Evolutionary conservation across 2,797 vertebrate species (phyloP).

Genomic region (Enteromius paludinosus): DNA sequence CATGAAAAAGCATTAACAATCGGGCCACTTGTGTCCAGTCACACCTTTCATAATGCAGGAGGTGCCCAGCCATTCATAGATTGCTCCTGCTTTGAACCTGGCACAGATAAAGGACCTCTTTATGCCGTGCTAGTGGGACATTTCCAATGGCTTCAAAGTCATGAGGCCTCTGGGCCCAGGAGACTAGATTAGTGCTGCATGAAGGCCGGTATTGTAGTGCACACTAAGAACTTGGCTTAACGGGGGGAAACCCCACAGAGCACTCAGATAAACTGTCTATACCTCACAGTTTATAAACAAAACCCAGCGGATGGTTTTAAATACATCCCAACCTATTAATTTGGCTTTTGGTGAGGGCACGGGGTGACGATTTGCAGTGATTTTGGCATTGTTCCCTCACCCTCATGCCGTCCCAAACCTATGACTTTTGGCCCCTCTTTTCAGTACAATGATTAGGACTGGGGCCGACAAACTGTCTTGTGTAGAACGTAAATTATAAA

Average conservation of each 20-base stretch:
- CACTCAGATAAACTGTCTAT: slow-evolving; percentile 61
- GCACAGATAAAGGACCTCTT: slow-evolving; percentile 67
- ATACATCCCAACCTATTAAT: slow-evolving; percentile 29
- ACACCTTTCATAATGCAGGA: slow-evolving; percentile 61
- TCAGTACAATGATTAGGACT: neutral
- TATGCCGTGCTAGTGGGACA: slow-evolving; percentile 69
- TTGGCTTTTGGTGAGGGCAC: slow-evolving; percentile 13
- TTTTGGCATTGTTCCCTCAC: neutral
- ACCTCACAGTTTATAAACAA: slow-evolving; percentile 56
- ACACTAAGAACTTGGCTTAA: slow-evolving; percentile 71
- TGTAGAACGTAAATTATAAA: neutral
- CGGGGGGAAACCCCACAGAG: slow-evolving; percentile 60
- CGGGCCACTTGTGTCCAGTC: slow-evolving; percentile 54
- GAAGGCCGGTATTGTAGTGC: slow-evolving; percentile 74
- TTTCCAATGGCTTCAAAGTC: slow-evolving; percentile 74
- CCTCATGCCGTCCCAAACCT: neutral
- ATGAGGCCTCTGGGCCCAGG: slow-evolving; percentile 70
- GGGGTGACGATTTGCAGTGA: slow-evolving; percentile 5
- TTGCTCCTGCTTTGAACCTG: slow-evolving; percentile 61
- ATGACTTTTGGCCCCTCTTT: neutral
- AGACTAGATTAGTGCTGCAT: slow-evolving; percentile 77
- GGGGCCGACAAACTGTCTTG: neutral
- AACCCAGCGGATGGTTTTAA: slow-evolving; percentile 17
- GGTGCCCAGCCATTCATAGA: slow-evolving; percentile 63
- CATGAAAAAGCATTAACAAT: slow-evolving; percentile 58